Base-by-base conservation (phyloP, 2,888 invertebrate genomes). In the Melitaea athalia region DNA sequence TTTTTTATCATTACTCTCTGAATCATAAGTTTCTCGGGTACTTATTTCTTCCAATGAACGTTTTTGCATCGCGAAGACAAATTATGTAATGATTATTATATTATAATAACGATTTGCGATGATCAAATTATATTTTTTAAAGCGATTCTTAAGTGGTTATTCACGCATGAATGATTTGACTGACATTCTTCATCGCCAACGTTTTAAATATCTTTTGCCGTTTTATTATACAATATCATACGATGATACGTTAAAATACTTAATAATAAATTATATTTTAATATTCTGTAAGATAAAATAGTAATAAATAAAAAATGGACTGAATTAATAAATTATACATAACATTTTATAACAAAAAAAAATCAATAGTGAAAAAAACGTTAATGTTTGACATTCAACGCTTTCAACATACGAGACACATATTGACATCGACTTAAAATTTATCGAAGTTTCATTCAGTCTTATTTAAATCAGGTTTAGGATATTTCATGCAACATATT, bases 171-270 rank as follows among this genome's bases (percentile, higher is more conserved):
- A 82, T 78, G 81, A 79, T 74, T 83, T 85, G 87, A 86, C 76
- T 83, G 89, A 82, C 86, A 82, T 83, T 84, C 84, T 87, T 82
- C 86, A 84, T 87, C 81, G 82, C 82, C 82, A 75, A 76, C 77
- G 79, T 82, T 81, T 80, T 79, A 75, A 79, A 78, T 79, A 81
- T 74, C 78, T 80, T 55, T 55, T n/a, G 42, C 62, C 79, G 69
- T 76, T 75, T 70, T 61, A 50, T 70, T 70, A 63, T 70, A 64
- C n/a, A 38, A 33, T 38, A 38, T 59, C 50, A 64, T 15, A 49
- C 12, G 59, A 62, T 57, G 65, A 69, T 57, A 65, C 55, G 62
- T 66, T 61, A 52, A 60, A 17, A 60, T 38, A 55, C 50, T 55
- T 59, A 47, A 57, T 8, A 8, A 11, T 38, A n/a, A 3, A 7